Evolutionary conservation across 2,797 vertebrate genomes (phyloP).

Genomic region (Sebastes glaucus): DNA sequence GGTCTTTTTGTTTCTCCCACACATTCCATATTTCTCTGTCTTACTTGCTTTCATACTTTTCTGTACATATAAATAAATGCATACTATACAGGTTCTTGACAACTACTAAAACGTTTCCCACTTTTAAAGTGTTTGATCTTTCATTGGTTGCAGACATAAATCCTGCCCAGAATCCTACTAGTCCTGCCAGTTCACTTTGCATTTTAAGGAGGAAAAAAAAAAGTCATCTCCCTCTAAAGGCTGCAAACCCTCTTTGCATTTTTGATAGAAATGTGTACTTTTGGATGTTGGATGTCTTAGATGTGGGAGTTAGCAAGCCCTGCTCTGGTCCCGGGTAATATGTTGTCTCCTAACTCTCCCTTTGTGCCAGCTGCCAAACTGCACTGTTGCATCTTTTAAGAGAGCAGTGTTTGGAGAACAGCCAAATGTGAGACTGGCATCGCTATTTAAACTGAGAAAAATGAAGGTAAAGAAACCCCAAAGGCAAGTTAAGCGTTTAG

Average conservation of each 20-base stretch:
- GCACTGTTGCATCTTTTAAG: slow-evolving; percentile 55
- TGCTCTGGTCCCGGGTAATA: slow-evolving; percentile 35
- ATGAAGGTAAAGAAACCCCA: slow-evolving; percentile 16
- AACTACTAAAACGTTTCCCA: not conserved
- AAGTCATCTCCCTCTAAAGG: slow-evolving; percentile 9
- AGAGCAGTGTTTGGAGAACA: slow-evolving; percentile 42
- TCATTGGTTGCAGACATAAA: not conserved
- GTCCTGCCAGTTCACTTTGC: slow-evolving; percentile 30
- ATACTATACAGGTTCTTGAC: not conserved
- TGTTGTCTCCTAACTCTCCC: slow-evolving; percentile 32
- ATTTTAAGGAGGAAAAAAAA: not conserved
- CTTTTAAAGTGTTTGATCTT: slow-evolving; percentile 24
- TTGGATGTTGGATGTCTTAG: slow-evolving; percentile 34
- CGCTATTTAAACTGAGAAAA: slow-evolving; percentile 1
- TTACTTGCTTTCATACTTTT: not conserved
- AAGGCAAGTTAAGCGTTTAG: not conserved
- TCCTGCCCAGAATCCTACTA: not conserved
- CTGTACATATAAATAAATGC: not conserved
- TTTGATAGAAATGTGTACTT: slow-evolving; percentile 51
- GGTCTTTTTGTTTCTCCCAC: not conserved
- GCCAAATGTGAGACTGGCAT: slow-evolving; percentile 35
- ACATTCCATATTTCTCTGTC: slow-evolving; percentile 11
- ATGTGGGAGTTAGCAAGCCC: slow-evolving; percentile 30
- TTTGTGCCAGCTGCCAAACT: slow-evolving; percentile 53
- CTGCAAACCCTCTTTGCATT: slow-evolving; percentile 44